Base-by-base conservation (phyloP, 2,888 invertebrate species). In the Epinotia nisella region DNA sequence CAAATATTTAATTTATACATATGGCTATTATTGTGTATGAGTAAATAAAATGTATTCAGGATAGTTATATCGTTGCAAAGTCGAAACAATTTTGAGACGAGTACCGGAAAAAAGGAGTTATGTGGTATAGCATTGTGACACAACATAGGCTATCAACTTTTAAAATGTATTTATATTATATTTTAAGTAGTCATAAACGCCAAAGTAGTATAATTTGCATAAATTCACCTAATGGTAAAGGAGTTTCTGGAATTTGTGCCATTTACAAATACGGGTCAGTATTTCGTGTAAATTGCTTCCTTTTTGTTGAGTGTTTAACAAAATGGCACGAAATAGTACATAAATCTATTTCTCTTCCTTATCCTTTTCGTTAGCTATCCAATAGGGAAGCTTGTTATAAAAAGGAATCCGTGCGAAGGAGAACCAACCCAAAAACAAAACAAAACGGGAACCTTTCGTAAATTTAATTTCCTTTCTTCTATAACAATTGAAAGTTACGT, bases 391-490 rank as follows among this genome's bases (percentile, higher is more conserved):
- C 62, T 62, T 62, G 49, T 62, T 62, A 62, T 49, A 49, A 62
- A 62, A 56, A 55, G n/a, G 49, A 62, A 61, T 61, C 35, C 39
- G 21, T 55, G 65, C 19, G 65, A 55, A 53, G 53, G 17, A 53
- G 39, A 39, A 21, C 35, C 56, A 55, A 56, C 29, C 15, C 55
- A 56, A 62, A 55, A 64, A 35, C 24, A 59, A 58, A 19, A 24
- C 51, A 69, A 64, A 53, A 58, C 17, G 51, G 65, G 49, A 72
- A 49, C 67, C 35, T 61, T 67, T 41, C 51, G 65, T 71, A 65
- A 53, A 66, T 71, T 72, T 67, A 72, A 67, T 72, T 72, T 66
- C 71, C 67, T 72, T 65, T 67, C 67, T 61, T 61, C 67, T 56
- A 55, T 45, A 68, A 62, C 67, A 61, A 67, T 72, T 68, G 51